Conservation (phyloP, 2,888 invertebrate genomes). For the Andrena fulva region DNA sequence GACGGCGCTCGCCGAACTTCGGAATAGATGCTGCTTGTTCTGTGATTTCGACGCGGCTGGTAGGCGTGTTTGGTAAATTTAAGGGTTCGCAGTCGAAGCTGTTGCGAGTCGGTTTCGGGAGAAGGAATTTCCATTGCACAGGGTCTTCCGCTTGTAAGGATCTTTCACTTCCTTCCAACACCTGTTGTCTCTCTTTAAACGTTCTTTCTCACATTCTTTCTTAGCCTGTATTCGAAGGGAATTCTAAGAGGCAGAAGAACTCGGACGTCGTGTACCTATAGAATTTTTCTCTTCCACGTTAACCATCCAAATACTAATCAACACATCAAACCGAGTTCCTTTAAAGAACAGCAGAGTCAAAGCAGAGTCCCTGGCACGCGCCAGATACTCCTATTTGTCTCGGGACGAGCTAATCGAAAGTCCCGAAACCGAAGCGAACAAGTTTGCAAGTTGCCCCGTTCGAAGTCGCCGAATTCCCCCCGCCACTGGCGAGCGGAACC, state of each 20-base stretch:
- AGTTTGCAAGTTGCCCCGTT: constrained; percentile 14
- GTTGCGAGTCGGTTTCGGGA: not conserved
- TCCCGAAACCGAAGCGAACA: constrained; percentile 31
- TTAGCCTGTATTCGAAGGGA: not conserved
- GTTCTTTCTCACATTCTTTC: no score
- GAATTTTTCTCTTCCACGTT: no score
- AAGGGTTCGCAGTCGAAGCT: not conserved
- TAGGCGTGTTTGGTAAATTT: constrained; percentile 16
- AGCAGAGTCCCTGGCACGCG: not conserved
- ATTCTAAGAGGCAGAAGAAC: not conserved
- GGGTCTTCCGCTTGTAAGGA: not conserved
- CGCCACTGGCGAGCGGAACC: constrained; percentile 28
- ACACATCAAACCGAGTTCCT: no score
- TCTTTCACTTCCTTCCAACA: no score
- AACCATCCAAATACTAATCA: no score
- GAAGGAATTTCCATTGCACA: not conserved
- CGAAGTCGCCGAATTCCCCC: constrained; percentile 7
- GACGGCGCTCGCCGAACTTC: constrained; percentile 22
- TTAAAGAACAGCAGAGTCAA: no score
- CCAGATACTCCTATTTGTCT: not conserved
- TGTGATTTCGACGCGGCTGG: constrained; percentile 38
- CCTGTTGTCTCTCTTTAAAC: no score
- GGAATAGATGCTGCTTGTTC: constrained; percentile 42
- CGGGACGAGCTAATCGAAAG: constrained; percentile 25
- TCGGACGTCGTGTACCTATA: not conserved